Evolutionary conservation across 2,888 invertebrate species (phyloP), one percentile per base, ranked within the genome.

Genomic region (Tholera decimalis): DNA sequence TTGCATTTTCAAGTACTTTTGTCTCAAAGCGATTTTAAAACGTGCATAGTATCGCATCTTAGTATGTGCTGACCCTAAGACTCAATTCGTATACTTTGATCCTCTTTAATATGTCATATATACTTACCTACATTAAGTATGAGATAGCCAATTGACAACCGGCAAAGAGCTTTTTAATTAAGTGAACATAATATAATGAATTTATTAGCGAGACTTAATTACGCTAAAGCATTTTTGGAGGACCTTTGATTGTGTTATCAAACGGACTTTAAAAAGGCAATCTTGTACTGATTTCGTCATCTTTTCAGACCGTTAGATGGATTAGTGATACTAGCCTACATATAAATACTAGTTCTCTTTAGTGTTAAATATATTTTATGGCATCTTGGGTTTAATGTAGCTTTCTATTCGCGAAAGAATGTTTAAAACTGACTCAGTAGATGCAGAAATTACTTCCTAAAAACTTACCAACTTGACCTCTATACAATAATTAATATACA

Each of bases 1-100:
- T n/a, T n/a, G n/a, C n/a, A n/a, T n/a, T n/a, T n/a, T n/a, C n/a
- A n/a, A n/a, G n/a, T n/a, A n/a, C n/a, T n/a, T n/a, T n/a, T n/a
- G n/a, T n/a, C n/a, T n/a, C n/a, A n/a, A n/a, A n/a, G 5, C 6
- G 13, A 15, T 35, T 1, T 5, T n/a, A 37, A 18, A 8, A 18
- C 2, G n/a, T n/a, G n/a, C n/a, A 7, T 37, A 6, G 3, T n/a
- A 2, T 37, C 8, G 6, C 37, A 8, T 37, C 37, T n/a, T n/a
- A 2, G 37, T 37, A 13, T 37, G 5, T n/a, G 24, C 7, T 24
- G 7, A 44, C 15, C 43, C 7, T 15, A 44, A 77, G 80, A 75
- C 75, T 72, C 51, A 51, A 77, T 74, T 75, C 62, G 51, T 65
- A 53, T 72, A 69, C 77, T 83, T 79, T 82, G 76, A 80, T 80